Evolutionary conservation across 2,888 invertebrate species (phyloP).

Genomic region (Platypus cylindrus): DNA sequence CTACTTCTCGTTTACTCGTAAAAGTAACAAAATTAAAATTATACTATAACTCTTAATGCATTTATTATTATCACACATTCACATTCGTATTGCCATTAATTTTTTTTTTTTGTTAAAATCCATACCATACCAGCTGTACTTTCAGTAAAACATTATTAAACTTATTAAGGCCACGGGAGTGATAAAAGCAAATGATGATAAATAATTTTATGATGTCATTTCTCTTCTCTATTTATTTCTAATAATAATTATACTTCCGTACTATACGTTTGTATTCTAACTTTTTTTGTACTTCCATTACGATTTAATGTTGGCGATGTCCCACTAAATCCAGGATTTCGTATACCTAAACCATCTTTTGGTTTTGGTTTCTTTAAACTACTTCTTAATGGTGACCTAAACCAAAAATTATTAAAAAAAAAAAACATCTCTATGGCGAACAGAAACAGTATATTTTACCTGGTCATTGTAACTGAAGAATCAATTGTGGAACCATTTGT

Average conservation of each 20-base stretch:
- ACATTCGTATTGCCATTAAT: too few species aligned
- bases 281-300: slow-evolving; percentile 82
- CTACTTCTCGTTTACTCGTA: too few species aligned
- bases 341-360: slow-evolving; percentile 58
- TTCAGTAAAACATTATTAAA: too few species aligned
- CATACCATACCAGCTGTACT: too few species aligned
- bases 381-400: slow-evolving; percentile 55
- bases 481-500: slow-evolving; percentile 40
- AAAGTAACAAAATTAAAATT: too few species aligned
- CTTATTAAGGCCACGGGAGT: too few species aligned
- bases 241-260: slow-evolving; percentile 77
- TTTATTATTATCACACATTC: too few species aligned
- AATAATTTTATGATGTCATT: too few species aligned
- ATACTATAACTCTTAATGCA: too few species aligned
- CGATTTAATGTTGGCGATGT: slow-evolving; percentile 72
- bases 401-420: neutral
- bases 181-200: too few species aligned
- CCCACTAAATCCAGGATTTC: slow-evolving; percentile 74
- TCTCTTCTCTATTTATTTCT: too few species aligned
- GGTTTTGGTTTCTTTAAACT: slow-evolving; percentile 61
- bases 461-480: slow-evolving; percentile 21
- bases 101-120: too few species aligned
- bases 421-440: neutral
- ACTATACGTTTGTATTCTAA: slow-evolving; percentile 82
- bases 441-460: slow-evolving; percentile 7